Base-by-base conservation (phyloP, 2,888 invertebrate genomes). In the Allacma fusca region DNA sequence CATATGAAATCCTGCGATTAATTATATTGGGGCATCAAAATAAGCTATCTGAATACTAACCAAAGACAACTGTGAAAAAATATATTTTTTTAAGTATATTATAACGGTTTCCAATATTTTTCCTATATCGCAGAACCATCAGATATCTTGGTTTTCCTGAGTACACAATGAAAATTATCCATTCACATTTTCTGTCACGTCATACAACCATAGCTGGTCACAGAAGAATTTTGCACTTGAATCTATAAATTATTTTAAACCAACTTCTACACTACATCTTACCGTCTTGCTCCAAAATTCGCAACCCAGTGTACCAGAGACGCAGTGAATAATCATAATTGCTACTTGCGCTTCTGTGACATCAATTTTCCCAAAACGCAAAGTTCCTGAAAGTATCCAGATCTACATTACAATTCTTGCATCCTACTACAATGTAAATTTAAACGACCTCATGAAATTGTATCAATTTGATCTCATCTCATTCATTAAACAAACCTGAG, bases 331-430 rank as follows among this genome's bases (percentile, higher is more conserved):
- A 71, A 88, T 87, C 83, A 98, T 98, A 84, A 98, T 96, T 71
- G 93, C 92, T 87, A 95, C 93, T 88, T 99, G 99, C 7, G 97
- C 98, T 89, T 99, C 99, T 0, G 98, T 99, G 40, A 99, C 99
- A 89, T 99, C 99, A 84, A 99, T 90, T 87, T 91, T 92, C 72
- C 96, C 96, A 88, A 97, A 95, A 84, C 92, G 91, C 84, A 96
- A 89, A 29, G 95, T 95, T 68, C 96, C 90, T 89, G 82, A 65
- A 65, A 21, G 5, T 7, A 4, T 4, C 34, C 34, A 34, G 4
- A 65, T 24, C 2, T 26, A 26, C 23, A 28, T 12, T 13, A 5
- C 26, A 21, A 5, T 57, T 16, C 2, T 57, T 57, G 21, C 57
- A 4, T 57, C 21, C 13, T 26, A 9, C 9, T 70, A 24, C n/a